Base-by-base conservation (phyloP, 2,113 vertebrate genomes). In the Cisticola juncidis region DNA sequence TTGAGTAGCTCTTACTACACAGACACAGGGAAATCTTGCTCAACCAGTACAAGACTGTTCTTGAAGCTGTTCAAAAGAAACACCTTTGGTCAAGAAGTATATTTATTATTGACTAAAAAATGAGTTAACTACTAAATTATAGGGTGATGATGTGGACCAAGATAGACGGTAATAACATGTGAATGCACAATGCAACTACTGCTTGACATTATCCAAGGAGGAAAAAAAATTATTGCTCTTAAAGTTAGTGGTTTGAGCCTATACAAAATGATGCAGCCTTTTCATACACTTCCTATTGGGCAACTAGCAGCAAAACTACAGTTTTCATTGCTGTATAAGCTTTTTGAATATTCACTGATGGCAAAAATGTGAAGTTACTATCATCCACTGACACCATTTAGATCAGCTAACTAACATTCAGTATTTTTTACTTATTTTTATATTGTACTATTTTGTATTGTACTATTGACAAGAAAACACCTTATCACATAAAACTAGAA, bases 221-320 rank as follows among this genome's bases (percentile, higher is more conserved):
- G 3, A 1, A 5, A 42, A 42, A 81, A 28, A 25, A 10, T 3
- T 8, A 64, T 40, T 0, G 0, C 3, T 60, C 28, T n/a, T 68
- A 20, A 76, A 86, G n/a, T 24, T 19, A 76, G 12, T 44, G n/a
- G 21, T 47, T 47, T 47, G 18, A 24, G n/a, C 19, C 14, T 31
- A 40, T 10, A 31, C 4, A 60, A 72, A 88, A 66, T 3, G 7
- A 57, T 23, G 6, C 5, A 85, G 23, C 10, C 47, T 82, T 87
- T 65, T 73, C 36, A 36, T 31, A 40, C 2, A 47, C 9, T 72
- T 89, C 48, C 44, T 72, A 3, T 5, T 50, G 20, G 54, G 18
- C 19, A 81, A 36, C 14, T 12, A 77, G n/a, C 8, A 71, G 35
- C 11, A 88, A 87, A 78, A 6, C 9, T 45, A 38, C 17, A 50